Conservation (phyloP, 1,140 invertebrate genomes). For the Pseudomyrmex flavicornis region DNA sequence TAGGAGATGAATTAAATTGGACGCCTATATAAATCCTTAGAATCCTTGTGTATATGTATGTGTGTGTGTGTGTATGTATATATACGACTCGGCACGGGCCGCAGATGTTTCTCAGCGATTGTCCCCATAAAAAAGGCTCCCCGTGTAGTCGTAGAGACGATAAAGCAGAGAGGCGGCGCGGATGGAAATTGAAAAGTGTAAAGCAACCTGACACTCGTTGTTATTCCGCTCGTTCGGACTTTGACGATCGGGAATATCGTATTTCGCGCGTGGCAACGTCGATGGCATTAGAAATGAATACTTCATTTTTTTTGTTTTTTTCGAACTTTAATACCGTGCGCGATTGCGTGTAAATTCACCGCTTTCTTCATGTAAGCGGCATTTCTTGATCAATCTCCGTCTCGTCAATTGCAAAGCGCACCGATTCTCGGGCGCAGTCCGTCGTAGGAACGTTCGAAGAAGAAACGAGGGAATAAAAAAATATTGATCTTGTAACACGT, state of each 20-base stretch:
- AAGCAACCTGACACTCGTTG: constrained; percentile 52
- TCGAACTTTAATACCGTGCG: background rate
- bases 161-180: constrained; percentile 49
- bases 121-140: constrained; percentile 72
- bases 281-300: constrained; percentile 14
- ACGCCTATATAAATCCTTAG: constrained; percentile 65
- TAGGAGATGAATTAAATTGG: constrained; percentile 66
- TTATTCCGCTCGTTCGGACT: constrained; percentile 23
- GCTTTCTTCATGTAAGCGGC: background rate
- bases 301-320: background rate
- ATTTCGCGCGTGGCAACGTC: background rate
- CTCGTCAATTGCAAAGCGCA: constrained; percentile 7
- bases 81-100: constrained; percentile 25
- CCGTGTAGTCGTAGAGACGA: constrained; percentile 52
- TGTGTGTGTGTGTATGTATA: too few species aligned
- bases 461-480: constrained; percentile 66
- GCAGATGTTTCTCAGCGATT: constrained; percentile 74
- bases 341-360: background rate
- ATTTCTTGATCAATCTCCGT: background rate
- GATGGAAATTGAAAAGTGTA: constrained; percentile 74
- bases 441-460: constrained; percentile 5
- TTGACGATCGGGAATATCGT: constrained; percentile 11
- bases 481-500: constrained; percentile 77
- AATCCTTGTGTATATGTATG: constrained; percentile 37
- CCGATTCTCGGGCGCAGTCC: constrained; percentile 15